Conservation (phyloP, 2,797 vertebrate species). For the Hippoglossus hippoglossus region DNA sequence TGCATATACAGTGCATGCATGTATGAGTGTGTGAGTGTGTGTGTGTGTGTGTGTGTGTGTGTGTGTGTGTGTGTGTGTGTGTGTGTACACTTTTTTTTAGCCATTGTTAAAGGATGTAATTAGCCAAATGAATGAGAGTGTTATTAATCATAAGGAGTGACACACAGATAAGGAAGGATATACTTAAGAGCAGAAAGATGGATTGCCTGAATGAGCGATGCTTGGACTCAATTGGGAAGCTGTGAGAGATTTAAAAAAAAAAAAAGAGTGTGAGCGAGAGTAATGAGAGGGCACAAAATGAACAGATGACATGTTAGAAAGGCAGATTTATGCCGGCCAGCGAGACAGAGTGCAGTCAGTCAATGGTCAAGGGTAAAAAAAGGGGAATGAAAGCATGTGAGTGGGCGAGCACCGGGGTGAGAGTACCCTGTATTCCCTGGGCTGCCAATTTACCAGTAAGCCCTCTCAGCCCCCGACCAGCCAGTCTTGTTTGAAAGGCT, state of each 20-base stretch:
- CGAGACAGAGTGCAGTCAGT: conserved; percentile 69
- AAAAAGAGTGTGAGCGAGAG: conserved; percentile 25
- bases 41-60: conserved; percentile 44
- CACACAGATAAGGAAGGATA: conserved; percentile 67
- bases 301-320: conserved; percentile 74
- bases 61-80: conserved; percentile 43
- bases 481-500: conserved; percentile 75
- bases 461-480: conserved; percentile 71
- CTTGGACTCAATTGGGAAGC: conserved; percentile 49
- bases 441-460: conserved; percentile 84
- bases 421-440: conserved; percentile 81
- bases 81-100: conserved; percentile 39
- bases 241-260: conserved; percentile 23
- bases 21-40: conserved; percentile 43
- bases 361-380: conserved; percentile 83
- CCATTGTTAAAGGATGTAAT: conserved; percentile 79
- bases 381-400: conserved; percentile 76
- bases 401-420: conserved; percentile 74
- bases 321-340: conserved; percentile 67
- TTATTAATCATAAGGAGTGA: conserved; percentile 77
- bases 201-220: conserved; percentile 63
- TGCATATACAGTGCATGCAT: conserved; percentile 80
- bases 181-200: conserved; percentile 67
- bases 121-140: conserved; percentile 72
- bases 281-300: conserved; percentile 66